Evolutionary conservation across 2,888 invertebrate genomes (phyloP).

Genomic region (Pollenia amentaria): DNA sequence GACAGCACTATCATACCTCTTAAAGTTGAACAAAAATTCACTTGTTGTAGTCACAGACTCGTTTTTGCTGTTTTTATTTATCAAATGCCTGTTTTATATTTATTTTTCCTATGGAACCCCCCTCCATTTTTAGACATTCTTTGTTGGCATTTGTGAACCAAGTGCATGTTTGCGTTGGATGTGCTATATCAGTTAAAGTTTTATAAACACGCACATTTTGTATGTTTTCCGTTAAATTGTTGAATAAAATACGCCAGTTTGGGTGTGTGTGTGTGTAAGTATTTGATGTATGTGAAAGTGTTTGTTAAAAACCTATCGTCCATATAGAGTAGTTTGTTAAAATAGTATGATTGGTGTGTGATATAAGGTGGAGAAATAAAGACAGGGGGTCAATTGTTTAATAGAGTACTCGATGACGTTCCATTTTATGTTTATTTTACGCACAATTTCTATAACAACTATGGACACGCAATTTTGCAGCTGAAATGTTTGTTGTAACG

Average conservation of each 20-base stretch:
- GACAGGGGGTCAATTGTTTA: slow-evolving; percentile 62
- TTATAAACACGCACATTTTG: slow-evolving; percentile 71
- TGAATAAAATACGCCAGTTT: slow-evolving; percentile 42
- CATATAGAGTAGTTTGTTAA: slow-evolving; percentile 42
- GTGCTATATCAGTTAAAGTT: slow-evolving; percentile 65
- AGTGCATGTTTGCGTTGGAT: not conserved
- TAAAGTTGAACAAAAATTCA: slow-evolving; percentile 47
- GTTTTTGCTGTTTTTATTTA: slow-evolving; percentile 44
- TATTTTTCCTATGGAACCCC: slow-evolving; percentile 17
- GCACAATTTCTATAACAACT: slow-evolving; percentile 79
- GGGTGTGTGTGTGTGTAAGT: slow-evolving; percentile 3
- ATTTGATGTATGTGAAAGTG: not conserved
- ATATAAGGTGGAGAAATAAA: slow-evolving; percentile 41
- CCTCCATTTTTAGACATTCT: not conserved
- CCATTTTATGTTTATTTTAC: slow-evolving; percentile 78
- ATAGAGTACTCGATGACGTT: slow-evolving; percentile 65
- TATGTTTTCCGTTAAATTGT: slow-evolving; percentile 60
- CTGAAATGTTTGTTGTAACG: slow-evolving; percentile 67
- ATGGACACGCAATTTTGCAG: slow-evolving; percentile 80
- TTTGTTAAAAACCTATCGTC: slow-evolving; percentile 1
- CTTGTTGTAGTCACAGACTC: slow-evolving; percentile 42
- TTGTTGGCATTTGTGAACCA: not conserved
- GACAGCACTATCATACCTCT: slow-evolving; percentile 53
- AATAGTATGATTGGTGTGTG: slow-evolving; percentile 55
- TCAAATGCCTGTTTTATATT: slow-evolving; percentile 46